Percentiles rank a stretch among this genome's conserved stretches.
Evolutionary conservation across 2,888 invertebrate species (phyloP).

Genomic region (Spilarctia lutea): DNA sequence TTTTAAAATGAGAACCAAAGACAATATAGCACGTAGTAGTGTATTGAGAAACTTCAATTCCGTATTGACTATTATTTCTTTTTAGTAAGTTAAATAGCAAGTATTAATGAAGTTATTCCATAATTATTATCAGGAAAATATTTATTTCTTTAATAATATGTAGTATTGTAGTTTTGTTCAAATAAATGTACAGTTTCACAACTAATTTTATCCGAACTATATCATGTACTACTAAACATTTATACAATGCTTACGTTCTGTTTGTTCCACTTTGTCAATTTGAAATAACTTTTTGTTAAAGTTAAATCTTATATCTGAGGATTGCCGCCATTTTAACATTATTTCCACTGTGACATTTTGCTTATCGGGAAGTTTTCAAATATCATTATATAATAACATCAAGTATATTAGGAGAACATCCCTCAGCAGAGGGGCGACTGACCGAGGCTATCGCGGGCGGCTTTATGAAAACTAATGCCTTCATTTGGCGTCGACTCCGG

Average conservation of each 20-base stretch:
- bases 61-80: background rate
- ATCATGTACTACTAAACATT: background rate
- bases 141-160: background rate
- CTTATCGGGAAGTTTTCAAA: constrained; percentile 60
- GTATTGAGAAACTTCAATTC: background rate
- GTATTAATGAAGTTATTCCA: too few relatives aligned
- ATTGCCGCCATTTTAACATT: background rate
- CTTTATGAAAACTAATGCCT: constrained; percentile 86
- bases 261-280: background rate
- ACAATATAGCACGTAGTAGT: background rate
- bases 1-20: background rate
- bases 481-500: constrained; percentile 80
- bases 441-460: constrained; percentile 78
- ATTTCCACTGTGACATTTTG: constrained; percentile 6
- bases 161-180: too few relatives aligned
- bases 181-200: too few relatives aligned
- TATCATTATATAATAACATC: constrained; percentile 70
- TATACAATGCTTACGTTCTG: background rate
- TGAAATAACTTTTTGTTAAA: too few relatives aligned
- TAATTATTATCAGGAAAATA: too few relatives aligned
- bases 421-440: constrained; percentile 65
- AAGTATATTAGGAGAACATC: constrained; percentile 66
- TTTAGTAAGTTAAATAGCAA: too few relatives aligned
- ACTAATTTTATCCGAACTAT: too few relatives aligned
- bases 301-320: background rate